Conservation (phyloP, 2,888 invertebrate species). For the Amphipoea oculea region DNA sequence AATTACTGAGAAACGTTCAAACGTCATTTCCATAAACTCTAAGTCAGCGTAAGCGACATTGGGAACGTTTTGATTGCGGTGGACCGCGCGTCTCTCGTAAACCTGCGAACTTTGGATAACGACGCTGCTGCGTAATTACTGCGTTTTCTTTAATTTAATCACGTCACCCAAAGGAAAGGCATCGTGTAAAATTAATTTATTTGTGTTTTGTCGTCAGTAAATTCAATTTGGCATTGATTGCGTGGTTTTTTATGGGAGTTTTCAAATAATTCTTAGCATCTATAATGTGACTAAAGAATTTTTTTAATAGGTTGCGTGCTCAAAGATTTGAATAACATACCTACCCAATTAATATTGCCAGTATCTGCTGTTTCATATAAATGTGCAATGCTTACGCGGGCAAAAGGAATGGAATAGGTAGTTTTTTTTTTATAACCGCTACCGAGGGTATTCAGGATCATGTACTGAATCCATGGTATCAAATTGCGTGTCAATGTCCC, state of each 20-base stretch:
- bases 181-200: slow-evolving; percentile 19
- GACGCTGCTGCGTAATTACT: slow-evolving; percentile 76
- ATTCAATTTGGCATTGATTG: slow-evolving; percentile 7
- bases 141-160: slow-evolving; percentile 78
- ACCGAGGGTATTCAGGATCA: background rate
- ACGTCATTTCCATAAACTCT: slow-evolving; percentile 59
- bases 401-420: background rate
- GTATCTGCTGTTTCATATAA: background rate
- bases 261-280: background rate
- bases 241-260: background rate
- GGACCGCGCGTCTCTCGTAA: slow-evolving; percentile 77
- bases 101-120: slow-evolving; percentile 76
- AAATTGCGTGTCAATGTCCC: background rate
- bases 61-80: slow-evolving; percentile 84
- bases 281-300: too few species aligned
- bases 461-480: background rate
- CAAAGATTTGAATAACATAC: background rate
- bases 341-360: background rate
- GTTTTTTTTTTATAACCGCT: background rate
- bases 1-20: background rate
- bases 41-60: slow-evolving; percentile 66
- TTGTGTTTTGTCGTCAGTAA: slow-evolving; percentile 1
- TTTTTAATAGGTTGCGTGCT: background rate
- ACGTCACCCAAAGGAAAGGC: slow-evolving; percentile 39
- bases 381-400: background rate